Evolutionary conservation across 2,888 invertebrate genomes (phyloP).

Genomic region (Nemurella pictetii): DNA sequence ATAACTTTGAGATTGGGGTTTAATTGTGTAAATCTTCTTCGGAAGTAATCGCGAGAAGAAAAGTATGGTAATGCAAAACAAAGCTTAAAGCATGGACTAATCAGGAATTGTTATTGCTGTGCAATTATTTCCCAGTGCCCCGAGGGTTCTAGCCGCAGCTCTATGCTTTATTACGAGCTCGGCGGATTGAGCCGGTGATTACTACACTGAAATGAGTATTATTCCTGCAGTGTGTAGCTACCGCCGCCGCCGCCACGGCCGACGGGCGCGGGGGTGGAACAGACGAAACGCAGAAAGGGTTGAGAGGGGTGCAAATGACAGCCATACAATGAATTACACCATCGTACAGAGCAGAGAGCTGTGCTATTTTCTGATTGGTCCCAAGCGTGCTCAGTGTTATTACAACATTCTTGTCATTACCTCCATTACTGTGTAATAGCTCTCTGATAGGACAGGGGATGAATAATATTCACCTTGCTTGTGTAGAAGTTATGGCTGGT

Average conservation of each 20-base stretch:
- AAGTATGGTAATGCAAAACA: too few relatives aligned
- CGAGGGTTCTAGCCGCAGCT: constrained; percentile 39
- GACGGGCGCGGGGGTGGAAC: constrained; percentile 19
- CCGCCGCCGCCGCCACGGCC: constrained; percentile 19
- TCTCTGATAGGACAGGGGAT: not conserved
- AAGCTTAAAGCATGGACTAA: not conserved
- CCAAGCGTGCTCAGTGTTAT: constrained; percentile 20
- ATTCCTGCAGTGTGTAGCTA: constrained; percentile 46
- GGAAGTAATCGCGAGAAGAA: too few relatives aligned
- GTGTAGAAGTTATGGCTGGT: not conserved
- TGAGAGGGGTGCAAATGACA: constrained; percentile 4
- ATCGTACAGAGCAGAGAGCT: not conserved
- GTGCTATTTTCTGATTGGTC: constrained; percentile 12
- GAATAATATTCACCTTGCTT: not conserved
- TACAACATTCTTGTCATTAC: constrained; percentile 17
- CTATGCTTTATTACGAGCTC: constrained; percentile 31
- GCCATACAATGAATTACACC: constrained; percentile 16
- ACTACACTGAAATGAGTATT: constrained; percentile 56
- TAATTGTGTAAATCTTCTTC: too few relatives aligned
- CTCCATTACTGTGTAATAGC: constrained; percentile 10
- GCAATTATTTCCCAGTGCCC: constrained; percentile 35
- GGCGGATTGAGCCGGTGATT: constrained; percentile 52
- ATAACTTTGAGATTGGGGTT: too few relatives aligned
- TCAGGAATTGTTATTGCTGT: constrained; percentile 36
- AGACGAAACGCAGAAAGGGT: not conserved